Conservation (phyloP, 1,140 invertebrate genomes). For the Pogonus chalceus region DNA sequence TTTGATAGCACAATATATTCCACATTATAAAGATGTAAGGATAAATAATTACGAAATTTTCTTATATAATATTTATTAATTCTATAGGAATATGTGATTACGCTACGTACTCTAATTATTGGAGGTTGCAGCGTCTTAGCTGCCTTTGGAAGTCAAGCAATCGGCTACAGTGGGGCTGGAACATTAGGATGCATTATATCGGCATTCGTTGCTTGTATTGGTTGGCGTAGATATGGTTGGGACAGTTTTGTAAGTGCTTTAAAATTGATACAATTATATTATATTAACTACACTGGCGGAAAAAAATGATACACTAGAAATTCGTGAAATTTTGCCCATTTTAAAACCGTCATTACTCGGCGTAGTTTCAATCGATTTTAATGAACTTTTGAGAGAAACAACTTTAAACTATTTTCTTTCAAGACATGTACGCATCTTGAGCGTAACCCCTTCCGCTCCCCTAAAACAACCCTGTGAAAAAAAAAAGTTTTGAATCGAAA, state of each 20-base stretch:
- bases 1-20: constrained; percentile 36
- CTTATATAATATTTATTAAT: neutral
- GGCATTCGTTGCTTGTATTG: constrained; percentile 48
- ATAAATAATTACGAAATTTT: too few species aligned
- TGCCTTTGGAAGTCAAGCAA: constrained; percentile 47
- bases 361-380: too few species aligned
- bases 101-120: constrained; percentile 40
- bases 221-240: constrained; percentile 36
- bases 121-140: constrained; percentile 45
- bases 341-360: too few species aligned
- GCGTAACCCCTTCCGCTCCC: too few species aligned
- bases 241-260: constrained; percentile 17
- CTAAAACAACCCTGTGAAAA: too few species aligned
- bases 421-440: too few species aligned
- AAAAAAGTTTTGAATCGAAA: too few species aligned
- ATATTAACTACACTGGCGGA: too few species aligned
- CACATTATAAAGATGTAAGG: constrained; percentile 29
- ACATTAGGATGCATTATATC: constrained; percentile 49
- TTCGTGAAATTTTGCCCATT: too few species aligned
- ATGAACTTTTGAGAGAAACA: too few species aligned
- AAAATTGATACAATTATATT: neutral
- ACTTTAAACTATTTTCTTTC: too few species aligned
- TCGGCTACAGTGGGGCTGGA: constrained; percentile 50
- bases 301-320: too few species aligned
- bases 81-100: constrained; percentile 32